Evolutionary conservation across 2,888 invertebrate species (phyloP), one percentile per base, ranked within the genome.

Genomic region (Plebejus melissa): DNA sequence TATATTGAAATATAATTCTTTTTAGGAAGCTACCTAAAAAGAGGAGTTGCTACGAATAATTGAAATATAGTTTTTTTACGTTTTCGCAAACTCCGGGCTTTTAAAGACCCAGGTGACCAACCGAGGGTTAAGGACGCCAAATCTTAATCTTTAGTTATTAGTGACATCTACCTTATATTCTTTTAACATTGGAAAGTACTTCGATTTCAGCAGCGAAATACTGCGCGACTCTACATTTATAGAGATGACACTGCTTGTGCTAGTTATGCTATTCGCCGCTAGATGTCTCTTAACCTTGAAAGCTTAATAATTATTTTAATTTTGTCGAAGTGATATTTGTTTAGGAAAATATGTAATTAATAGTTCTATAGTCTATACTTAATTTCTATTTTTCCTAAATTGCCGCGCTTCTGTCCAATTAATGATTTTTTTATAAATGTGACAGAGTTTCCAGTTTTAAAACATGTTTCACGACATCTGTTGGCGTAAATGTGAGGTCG

Each of bases 251-350:
- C 28, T 16, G 54, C 54, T 54, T 54, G 54, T 54, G 4, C 32
- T 32, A 65, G 65, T 80, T 65, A 2, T 41, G 78, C 87, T 87
- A 86, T 81, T 86, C 79, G 75, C 75, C 82, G 78, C 82, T 80
- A 87, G 89, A 81, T 85, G 84, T 82, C 86, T 72, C 65, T 75
- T 4, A 46, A 54, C 5, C 36, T 41, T 38, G 38, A 13, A 7
- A 69, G 16, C 6, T 11, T 38, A 38, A 70, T 32, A 46, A 46
- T 46, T 46, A 2, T 22, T 22, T 22, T 2, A 11, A 11, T 46
- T 46, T 46, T 46, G 2, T 46, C 46, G 46, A 46, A 11, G 9
- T 46, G 46, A 46, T 11, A 46, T 46, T 46, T 9, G 9, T 2
- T 46, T 11, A 11, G 46, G 9, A 46, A 9, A 46, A 46, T 46